Evolutionary conservation across 2,113 vertebrate genomes (phyloP).

Genomic region (Ptilonorhynchus violaceus): DNA sequence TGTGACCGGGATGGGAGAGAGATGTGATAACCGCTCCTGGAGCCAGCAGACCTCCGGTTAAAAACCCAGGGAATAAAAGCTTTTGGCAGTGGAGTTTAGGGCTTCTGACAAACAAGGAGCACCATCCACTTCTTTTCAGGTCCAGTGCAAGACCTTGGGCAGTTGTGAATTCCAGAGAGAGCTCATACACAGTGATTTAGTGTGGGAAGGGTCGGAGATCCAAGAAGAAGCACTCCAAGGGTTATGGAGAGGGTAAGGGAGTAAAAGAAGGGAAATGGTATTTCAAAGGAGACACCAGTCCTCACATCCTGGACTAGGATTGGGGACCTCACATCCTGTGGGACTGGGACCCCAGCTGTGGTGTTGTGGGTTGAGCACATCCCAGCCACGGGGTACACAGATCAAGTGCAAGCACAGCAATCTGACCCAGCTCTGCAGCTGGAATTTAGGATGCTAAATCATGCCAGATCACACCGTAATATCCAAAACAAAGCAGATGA

Average conservation of each 20-base stretch:
- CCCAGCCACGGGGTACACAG: rapidly evolving
- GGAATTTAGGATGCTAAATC: not conserved
- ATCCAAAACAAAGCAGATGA: not conserved
- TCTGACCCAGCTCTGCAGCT: not conserved
- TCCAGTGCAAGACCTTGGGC: not conserved
- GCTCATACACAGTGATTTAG: not conserved
- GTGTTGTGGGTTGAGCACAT: not conserved
- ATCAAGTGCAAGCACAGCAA: not conserved
- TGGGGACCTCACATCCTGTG: not conserved
- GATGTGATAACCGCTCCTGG: not conserved
- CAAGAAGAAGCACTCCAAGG: not conserved
- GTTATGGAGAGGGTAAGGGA: not conserved
- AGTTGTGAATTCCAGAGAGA: not conserved
- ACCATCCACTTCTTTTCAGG: not conserved
- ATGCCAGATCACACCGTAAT: not conserved
- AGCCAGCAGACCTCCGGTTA: not conserved
- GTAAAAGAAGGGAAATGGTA: not conserved
- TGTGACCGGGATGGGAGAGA: not conserved
- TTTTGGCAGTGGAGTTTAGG: not conserved
- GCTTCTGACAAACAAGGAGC: not conserved
- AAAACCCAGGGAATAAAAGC: not conserved
- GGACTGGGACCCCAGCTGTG: not conserved
- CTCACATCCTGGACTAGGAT: not conserved
- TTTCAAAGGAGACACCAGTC: not conserved
- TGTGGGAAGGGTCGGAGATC: not conserved